These are phyloP conservation scores for Eretmodus cyanostictus DNA, from an alignment of 2,113 vertebrate genomes.

Conservation along the genomic window DNA sequence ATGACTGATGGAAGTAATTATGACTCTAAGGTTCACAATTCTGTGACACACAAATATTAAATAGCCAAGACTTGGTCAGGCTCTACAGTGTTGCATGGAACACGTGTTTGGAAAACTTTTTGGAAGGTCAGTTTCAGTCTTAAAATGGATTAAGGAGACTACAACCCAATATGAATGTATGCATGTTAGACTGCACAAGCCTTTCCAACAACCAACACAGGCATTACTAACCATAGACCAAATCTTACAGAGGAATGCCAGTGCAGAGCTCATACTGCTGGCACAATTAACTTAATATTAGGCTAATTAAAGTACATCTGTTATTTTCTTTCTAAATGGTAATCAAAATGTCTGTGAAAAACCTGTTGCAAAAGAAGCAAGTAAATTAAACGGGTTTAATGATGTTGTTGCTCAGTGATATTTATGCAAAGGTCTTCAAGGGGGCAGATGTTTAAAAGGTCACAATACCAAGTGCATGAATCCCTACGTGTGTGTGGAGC, in stretches of 20 bases:
- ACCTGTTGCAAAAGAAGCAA: background rate
- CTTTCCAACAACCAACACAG: background rate
- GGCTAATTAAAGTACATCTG: background rate
- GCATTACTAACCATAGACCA: background rate
- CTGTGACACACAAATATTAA: background rate
- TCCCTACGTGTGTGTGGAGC: background rate
- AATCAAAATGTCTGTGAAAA: background rate
- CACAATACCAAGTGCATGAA: background rate
- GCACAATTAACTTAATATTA: background rate
- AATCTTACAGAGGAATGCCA: background rate
- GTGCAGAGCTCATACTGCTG: background rate
- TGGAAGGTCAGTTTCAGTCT: background rate
- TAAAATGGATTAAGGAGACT: background rate
- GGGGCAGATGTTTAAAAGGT: background rate
- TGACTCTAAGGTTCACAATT: background rate
- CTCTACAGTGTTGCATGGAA: background rate
- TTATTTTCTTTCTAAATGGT: background rate
- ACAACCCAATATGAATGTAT: background rate
- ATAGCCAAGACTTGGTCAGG: background rate
- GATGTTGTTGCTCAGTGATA: background rate
- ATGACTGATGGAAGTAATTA: background rate
- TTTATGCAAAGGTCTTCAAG: background rate
- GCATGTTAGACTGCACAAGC: background rate
- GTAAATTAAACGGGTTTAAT: background rate
- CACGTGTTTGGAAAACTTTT: background rate